A percentile compares a stretch with the other conserved stretches of the same genome.
Conservation (phyloP, 2,888 invertebrate genomes). For the Plebejus argus region DNA sequence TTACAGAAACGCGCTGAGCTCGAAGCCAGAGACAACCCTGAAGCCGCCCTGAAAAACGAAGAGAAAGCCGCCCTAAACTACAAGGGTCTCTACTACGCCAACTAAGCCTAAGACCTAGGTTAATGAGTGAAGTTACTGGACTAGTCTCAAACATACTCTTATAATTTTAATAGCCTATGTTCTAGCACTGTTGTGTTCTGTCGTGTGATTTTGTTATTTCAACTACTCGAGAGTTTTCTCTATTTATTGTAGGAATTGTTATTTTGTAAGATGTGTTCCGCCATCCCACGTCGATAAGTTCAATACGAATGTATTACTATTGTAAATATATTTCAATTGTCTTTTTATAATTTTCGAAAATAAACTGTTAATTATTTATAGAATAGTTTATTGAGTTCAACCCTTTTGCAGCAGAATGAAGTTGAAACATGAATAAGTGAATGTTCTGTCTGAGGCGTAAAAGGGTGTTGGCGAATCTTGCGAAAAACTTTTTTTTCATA, state of each 20-base stretch:
- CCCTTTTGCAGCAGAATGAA: not conserved
- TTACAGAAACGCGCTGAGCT: slow-evolving; percentile 81
- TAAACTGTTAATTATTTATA: slow-evolving; percentile 36
- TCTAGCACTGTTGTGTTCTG: not conserved
- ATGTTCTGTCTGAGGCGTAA: no score
- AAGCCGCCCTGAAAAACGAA: slow-evolving; percentile 67
- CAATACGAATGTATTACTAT: slow-evolving; percentile 16
- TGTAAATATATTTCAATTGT: slow-evolving; percentile 26
- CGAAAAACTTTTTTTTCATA: no score
- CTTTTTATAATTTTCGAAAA: slow-evolving; percentile 27
- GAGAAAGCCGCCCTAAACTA: slow-evolving; percentile 79
- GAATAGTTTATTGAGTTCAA: not conserved
- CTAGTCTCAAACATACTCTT: slow-evolving; percentile 27
- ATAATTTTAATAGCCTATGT: slow-evolving; percentile 4
- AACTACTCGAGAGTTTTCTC: slow-evolving; percentile 19
- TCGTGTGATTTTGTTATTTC: slow-evolving; percentile 24
- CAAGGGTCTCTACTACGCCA: slow-evolving; percentile 82
- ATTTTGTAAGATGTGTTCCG: slow-evolving; percentile 26
- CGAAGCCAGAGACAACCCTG: slow-evolving; percentile 79
- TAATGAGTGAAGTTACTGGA: slow-evolving; percentile 34
- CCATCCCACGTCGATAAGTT: slow-evolving; percentile 23
- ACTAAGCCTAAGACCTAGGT: slow-evolving; percentile 52
- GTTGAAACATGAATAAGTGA: no score
- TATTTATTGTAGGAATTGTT: slow-evolving; percentile 26
- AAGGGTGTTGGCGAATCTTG: no score